Evolutionary conservation across 2,888 invertebrate genomes (phyloP).

Genomic region (Apantesis nais): DNA sequence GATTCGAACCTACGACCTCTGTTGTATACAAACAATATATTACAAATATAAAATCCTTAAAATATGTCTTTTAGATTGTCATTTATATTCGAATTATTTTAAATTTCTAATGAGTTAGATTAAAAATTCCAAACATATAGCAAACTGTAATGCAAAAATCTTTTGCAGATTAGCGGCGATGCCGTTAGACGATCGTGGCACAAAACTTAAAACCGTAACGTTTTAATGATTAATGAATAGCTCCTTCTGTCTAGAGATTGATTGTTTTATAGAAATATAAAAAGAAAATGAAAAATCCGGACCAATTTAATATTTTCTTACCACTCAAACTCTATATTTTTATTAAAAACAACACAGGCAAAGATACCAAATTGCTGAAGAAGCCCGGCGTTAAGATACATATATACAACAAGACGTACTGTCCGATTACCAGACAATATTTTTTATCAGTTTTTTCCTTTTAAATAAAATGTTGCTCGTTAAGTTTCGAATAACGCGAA

Average conservation of each 20-base stretch:
- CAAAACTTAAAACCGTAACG: background rate
- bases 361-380: background rate
- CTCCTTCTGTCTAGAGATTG: background rate
- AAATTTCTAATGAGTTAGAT: background rate
- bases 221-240: conserved; percentile 1
- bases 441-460: background rate
- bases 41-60: background rate
- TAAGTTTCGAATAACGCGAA: background rate
- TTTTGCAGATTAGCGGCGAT: background rate
- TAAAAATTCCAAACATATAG: background rate
- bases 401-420: background rate
- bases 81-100: background rate
- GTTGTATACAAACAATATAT: background rate
- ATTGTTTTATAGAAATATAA: background rate
- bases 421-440: background rate
- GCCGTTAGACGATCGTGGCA: background rate
- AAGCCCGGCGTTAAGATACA: background rate
- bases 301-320: background rate
- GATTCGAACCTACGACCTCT: too few species aligned
- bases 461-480: background rate
- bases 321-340: background rate
- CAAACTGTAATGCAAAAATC: background rate
- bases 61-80: background rate
- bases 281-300: background rate
- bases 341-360: too few species aligned